Conservation (phyloP, 2,113 vertebrate species). For the Climacteris rufus region DNA sequence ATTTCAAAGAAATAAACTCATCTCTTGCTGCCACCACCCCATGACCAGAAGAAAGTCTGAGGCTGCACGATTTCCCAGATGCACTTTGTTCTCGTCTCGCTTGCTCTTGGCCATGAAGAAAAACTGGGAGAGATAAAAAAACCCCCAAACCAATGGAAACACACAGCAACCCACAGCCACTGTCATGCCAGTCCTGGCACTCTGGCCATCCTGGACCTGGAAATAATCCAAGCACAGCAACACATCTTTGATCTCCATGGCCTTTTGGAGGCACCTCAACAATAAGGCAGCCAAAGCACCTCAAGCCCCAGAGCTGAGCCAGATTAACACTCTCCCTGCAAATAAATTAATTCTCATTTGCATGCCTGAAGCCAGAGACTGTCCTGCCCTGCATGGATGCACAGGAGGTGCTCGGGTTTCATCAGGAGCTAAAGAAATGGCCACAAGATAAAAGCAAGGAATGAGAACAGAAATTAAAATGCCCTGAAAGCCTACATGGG, state of each 20-base stretch:
- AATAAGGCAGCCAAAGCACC: not conserved
- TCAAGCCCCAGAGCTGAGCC: not conserved
- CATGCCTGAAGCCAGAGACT: not conserved
- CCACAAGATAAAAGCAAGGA: not conserved
- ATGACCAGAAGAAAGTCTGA: not conserved
- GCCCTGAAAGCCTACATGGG: not conserved
- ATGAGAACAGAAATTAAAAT: not conserved
- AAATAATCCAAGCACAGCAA: not conserved
- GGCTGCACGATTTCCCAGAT: not conserved
- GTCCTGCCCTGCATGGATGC: fast-evolving
- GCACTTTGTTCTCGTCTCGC: fast-evolving
- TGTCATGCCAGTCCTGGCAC: fast-evolving
- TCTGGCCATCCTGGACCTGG: not conserved
- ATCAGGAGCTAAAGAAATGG: not conserved
- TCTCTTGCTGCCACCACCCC: not conserved
- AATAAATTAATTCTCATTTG: not conserved
- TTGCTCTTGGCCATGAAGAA: not conserved
- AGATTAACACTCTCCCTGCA: not conserved
- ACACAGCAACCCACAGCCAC: not conserved
- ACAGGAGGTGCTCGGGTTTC: not conserved
- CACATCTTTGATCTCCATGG: fast-evolving
- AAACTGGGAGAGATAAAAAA: not conserved
- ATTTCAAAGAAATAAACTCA: not conserved
- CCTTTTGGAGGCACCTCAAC: not conserved
- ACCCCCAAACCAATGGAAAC: fast-evolving